Evolutionary conservation across 2,113 vertebrate species (phyloP), one percentile per base, ranked within the genome.

Genomic region (Sebastes schlegelii): DNA sequence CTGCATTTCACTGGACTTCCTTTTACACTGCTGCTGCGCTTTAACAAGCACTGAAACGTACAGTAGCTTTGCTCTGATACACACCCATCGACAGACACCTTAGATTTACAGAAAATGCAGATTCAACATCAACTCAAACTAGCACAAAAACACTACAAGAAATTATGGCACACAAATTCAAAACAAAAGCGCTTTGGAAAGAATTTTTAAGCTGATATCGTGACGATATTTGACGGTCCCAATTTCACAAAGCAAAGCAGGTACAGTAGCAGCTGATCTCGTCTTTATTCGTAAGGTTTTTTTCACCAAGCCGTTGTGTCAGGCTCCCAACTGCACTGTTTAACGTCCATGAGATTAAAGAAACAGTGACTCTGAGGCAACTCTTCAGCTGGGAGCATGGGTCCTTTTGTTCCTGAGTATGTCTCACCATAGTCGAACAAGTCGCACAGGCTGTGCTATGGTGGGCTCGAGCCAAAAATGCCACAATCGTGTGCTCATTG

Each of bases 371-470:
- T 46, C 46, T 26, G 67, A 69, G 75, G 77, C 78, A 42, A 63
- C 68, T 60, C 68, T 51, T 72, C 74, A 58, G 52, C 65, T 77
- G 73, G 72, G 74, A 82, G 80, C 79, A 55, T 3, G 60, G 45
- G 46, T 82, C 73, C 60, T 67, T 64, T 81, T 52, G 86, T 86
- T 89, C 90, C 91, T 90, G 91, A 93, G 91, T 90, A 48, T 61
- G 75, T 87, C 82, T 83, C 83, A 78, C 67, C 65, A 42, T 16
- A 51, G 51, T 81, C 64, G 66, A 84, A 67, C 70, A 46, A 65
- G 34, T 23, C 79, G 4, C 73, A 68, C 58, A 52, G 2, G 75
- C 46, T 45, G 82, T 64, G 60, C 68, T 65, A n/a, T 16, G 43
- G 58, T 45, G 60, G 46, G 80, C 79, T 83, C 43, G 14, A 66